Evolutionary conservation across 2,113 vertebrate species (phyloP), one percentile per base, ranked within the genome.

Genomic region (Dendropsophus ebraccatus): DNA sequence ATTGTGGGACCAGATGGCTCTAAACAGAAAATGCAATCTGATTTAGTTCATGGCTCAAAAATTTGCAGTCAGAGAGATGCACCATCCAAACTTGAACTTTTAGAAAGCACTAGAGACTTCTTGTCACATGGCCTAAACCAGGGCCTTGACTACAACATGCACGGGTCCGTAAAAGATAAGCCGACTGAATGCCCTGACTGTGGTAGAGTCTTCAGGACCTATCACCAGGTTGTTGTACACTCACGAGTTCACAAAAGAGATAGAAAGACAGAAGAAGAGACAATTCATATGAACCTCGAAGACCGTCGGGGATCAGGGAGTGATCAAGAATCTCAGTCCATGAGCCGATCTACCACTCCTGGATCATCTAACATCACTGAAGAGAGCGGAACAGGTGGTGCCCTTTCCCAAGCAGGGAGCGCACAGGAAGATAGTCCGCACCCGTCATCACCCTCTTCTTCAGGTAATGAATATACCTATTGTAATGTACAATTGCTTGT

Each of bases 191-290:
- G 98, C 87, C 96, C 97, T 0, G 98, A 99, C 92, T 99, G 98
- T 0, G 97, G 98, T 81, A 95, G 98, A 17, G 96, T 98, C 89
- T 99, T 99, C 91, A 95, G 97, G 92, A 98, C 97, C 88, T 99
- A 99, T 91, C 98, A 99, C 92, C 98, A 99, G 92, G 98, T 99
- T 93, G 96, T 99, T 0, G 98, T 99, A 88, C 98, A 99, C 91
- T 99, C 98, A 76, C 95, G 98, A 6, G 95, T 99, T 88, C 98
- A 99, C 87, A 96, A 94, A 92, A 96, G 97, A 91, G 97, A 98
- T 86, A 95, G 96, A 78, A 95, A 96, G 90, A 88, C 90, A 69
- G 94, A 94, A 0, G 97, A 99, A 5, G 98, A 99, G 21, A 93
- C 91, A 12, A 90, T 96, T 88, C 97, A 97, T 82, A 88, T 84